Base-by-base conservation (phyloP, 2,113 vertebrate species). In the Microcebus murinus region DNA sequence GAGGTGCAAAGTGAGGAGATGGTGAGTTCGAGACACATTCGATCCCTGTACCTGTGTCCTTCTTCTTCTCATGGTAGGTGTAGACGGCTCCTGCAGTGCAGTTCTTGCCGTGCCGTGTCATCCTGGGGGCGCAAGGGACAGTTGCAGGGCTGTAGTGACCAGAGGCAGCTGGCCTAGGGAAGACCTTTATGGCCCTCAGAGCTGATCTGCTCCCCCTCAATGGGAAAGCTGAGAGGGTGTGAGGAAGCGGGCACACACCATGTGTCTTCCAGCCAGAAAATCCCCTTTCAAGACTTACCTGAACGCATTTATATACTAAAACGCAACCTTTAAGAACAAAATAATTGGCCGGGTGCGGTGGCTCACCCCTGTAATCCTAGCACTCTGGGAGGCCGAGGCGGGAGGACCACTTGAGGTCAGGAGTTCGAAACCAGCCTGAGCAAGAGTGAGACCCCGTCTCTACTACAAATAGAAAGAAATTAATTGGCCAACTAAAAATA, bases 81-180 rank as follows among this genome's bases (percentile, higher is more conserved):
- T 99, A 99, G 0, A 99, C 99, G 0, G 99, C 99, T 31, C 99
- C 99, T 0, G 99, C 99, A 0, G 99, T 99, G 71, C 99, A 99
- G 97, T 99, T 99, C 97, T 99, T 99, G 14, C 99, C 99, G 0
- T 99, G 99, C 7, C 99, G 98, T 0, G 99, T 99, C 99, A 99
- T 99, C 92, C 52, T 83, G 42, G 11, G 11, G n/a, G 42, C 14
- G 5, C 36, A 18, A 61, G 39, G 71, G 73, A 17, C 4, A 29
- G 55, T 5, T 10, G 36, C 7, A 6, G 48, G 45, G 68, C 18
- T 15, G 29, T 31, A 42, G 71, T 20, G 55, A 42, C 34, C 0
- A 0, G 42, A 76, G 20, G 50, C 29, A 68, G 68, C 59, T 17
- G 2, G 15, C 21, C 13, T 87, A 39, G 45, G 45, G 83, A 63